Evolutionary conservation across 2,797 vertebrate species (phyloP).

Genomic region (Sebastes alutus): DNA sequence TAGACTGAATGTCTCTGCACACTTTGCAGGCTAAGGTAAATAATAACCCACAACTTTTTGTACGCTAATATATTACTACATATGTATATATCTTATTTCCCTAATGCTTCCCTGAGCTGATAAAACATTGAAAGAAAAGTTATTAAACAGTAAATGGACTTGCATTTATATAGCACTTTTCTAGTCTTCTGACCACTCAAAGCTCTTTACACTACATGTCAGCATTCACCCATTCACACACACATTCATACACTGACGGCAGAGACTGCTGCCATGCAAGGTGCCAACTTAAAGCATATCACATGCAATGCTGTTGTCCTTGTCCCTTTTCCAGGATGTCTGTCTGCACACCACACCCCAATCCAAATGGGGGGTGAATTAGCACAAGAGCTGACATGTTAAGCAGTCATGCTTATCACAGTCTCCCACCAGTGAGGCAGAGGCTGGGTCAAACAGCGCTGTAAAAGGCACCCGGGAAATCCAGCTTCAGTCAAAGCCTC

Average conservation of each 20-base stretch:
- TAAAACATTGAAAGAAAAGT: not conserved
- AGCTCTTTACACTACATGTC: too few species aligned
- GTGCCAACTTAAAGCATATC: not conserved
- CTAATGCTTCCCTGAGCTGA: not conserved
- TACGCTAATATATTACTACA: not conserved
- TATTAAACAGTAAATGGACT: too few species aligned
- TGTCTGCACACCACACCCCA: constrained; percentile 25
- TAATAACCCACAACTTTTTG: not conserved
- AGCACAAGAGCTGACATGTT: constrained; percentile 34
- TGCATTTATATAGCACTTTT: too few species aligned
- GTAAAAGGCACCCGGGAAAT: constrained; percentile 62
- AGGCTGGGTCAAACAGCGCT: constrained; percentile 33
- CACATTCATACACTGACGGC: too few species aligned
- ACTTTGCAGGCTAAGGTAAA: not conserved
- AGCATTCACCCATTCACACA: too few species aligned
- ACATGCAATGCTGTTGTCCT: not conserved
- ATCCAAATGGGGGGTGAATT: constrained; percentile 49
- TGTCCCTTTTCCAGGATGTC: constrained; percentile 11
- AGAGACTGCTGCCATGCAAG: not conserved
- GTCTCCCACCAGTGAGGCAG: constrained; percentile 32
- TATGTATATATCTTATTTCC: not conserved
- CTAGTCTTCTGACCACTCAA: too few species aligned
- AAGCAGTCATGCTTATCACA: constrained; percentile 43
- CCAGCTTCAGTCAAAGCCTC: constrained; percentile 49
- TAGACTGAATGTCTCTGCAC: constrained; percentile 14